phyloP scores from a whole-genome alignment of 2,113 vertebrate genomes.

The Empidonax alnorum region DNA sequence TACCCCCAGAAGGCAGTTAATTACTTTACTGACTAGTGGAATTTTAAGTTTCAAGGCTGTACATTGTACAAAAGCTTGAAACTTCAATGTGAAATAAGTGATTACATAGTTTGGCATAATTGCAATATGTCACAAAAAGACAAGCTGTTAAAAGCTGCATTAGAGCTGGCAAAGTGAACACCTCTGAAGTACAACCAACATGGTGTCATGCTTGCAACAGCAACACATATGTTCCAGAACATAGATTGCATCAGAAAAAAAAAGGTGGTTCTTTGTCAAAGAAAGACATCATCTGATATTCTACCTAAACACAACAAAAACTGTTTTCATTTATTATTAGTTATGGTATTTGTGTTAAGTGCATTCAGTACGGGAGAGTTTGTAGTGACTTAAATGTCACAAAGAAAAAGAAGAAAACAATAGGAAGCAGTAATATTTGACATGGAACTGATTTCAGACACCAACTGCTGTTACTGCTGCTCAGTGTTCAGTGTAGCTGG shows the following conservation, averaged over 20 bases:
- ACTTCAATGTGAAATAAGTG: slow-evolving; percentile 63
- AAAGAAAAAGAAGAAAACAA: neutral
- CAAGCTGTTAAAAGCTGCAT: slow-evolving; percentile 70
- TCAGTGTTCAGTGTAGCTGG: neutral
- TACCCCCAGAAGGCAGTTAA: slow-evolving; percentile 52
- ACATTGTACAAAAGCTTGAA: slow-evolving; percentile 58
- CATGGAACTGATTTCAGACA: neutral
- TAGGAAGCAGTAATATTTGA: neutral
- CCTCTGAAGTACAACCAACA: slow-evolving; percentile 68
- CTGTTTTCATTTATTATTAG: neutral
- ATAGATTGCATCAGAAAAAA: slow-evolving; percentile 57
- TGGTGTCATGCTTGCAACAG: slow-evolving; percentile 68
- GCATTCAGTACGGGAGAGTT: neutral
- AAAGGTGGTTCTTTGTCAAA: slow-evolving; percentile 46
- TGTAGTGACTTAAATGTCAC: neutral
- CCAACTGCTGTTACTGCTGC: neutral
- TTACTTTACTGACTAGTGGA: slow-evolving; percentile 37
- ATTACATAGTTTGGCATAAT: slow-evolving; percentile 73
- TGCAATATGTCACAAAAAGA: slow-evolving; percentile 72
- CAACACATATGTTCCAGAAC: slow-evolving; percentile 70
- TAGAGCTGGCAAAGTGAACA: slow-evolving; percentile 72
- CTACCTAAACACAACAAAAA: neutral
- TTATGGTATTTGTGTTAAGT: neutral
- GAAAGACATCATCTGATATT: neutral
- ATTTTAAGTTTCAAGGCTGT: slow-evolving; percentile 48